Evolutionary conservation across 2,797 vertebrate species (phyloP), one percentile per base, ranked within the genome.

Genomic region (Sphenopsis melanotis): DNA sequence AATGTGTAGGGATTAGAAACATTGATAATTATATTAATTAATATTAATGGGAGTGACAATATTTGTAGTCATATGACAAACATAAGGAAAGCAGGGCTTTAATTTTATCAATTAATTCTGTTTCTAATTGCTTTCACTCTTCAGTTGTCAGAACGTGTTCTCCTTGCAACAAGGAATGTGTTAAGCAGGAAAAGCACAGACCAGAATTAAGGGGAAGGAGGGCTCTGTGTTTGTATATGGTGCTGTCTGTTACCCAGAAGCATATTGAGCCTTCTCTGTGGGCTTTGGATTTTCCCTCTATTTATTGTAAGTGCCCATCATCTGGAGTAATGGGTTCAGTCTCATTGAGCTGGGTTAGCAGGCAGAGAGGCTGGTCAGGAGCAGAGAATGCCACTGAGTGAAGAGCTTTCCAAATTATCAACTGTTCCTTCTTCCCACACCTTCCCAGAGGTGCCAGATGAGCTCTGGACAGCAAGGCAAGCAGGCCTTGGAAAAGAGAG

Each of bases 61-160:
- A 94, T 97, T 96, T 96, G 95, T 93, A 96, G 91, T 96, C 95
- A 97, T 91, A 96, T 95, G 95, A 97, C 95, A 96, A 96, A 97
- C 91, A 94, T 11, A 42, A 84, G 89, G 87, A 95, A 96, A 97
- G 91, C 66, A 72, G 77, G 83, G 95, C 72, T 97, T 96, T 96
- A 91, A 94, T 96, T 95, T 93, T 91, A 91, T 93, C 93, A 95
- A 79, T 93, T 96, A 96, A 96, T 94, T 94, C 95, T 88, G 22
- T 94, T 95, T 88, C 83, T 97, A 94, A 96, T 94, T 96, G 89
- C 91, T 88, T 93, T 72, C 66, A 82, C 89, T 91, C 59, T 79
- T 92, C 92, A 87, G 39, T 94, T 92, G 82, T 91, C 92, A 93
- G 89, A 71, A 72, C 26, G 30, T 57, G 82, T 93, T 91, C 79